Conservation (phyloP, 2,797 vertebrate species). For the Tachyglossus aculeatus region DNA sequence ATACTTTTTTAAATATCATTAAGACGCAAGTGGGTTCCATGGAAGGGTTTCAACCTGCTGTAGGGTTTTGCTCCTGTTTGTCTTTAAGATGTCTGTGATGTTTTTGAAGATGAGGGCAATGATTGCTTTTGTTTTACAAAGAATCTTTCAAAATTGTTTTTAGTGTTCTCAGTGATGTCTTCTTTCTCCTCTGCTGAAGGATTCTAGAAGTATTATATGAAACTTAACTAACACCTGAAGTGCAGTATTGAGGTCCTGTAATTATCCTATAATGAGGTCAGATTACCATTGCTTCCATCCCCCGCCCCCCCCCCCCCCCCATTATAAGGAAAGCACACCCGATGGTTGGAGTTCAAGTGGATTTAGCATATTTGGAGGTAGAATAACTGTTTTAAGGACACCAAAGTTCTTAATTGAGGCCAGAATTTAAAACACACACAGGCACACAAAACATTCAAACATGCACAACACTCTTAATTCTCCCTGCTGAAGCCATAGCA, state of each 20-base stretch:
- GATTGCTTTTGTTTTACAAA: too few species aligned
- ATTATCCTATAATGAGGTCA: conserved; percentile 55
- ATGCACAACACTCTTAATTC: conserved; percentile 36
- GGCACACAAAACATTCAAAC: background rate
- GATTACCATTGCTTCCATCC: conserved; percentile 31
- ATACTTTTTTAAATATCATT: too few species aligned
- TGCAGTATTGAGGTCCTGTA: conserved; percentile 49
- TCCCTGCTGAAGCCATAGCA: conserved; percentile 50
- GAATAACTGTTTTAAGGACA: conserved; percentile 52
- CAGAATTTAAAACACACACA: conserved; percentile 35
- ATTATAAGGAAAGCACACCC: conserved; percentile 38
- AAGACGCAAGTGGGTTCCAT: too few species aligned
- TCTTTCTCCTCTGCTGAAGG: too few species aligned
- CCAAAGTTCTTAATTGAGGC: conserved; percentile 44
- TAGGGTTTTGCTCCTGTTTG: too few species aligned
- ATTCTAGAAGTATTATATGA: too few species aligned
- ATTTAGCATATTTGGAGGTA: conserved; percentile 63
- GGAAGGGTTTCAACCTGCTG: too few species aligned
- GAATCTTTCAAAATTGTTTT: background rate
- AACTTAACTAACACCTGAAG: conserved; percentile 6
- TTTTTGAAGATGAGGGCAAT: too few species aligned
- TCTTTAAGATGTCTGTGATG: too few species aligned
- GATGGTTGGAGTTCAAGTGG: conserved; percentile 58
- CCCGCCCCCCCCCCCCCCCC: background rate
- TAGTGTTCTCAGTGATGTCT: background rate